Base-by-base conservation (phyloP, 1,140 invertebrate species). In the Lucilia sericata region DNA sequence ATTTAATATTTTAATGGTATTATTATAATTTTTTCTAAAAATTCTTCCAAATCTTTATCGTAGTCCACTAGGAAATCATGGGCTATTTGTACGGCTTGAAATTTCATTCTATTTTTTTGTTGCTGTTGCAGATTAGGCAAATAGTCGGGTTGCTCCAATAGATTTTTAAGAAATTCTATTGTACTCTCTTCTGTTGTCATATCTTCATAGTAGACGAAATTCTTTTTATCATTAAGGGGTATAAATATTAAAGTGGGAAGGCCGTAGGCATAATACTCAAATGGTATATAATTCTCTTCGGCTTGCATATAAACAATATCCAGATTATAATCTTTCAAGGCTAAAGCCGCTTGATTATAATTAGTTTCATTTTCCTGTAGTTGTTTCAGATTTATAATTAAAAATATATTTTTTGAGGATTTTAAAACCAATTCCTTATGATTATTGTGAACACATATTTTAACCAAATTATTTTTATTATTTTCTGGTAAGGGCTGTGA, bases 241-340 rank as follows among this genome's bases (percentile, higher is more conserved):
- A 84, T 74, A 30, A n/a, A 84, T 21, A 65, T n/a, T 80, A 81
- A 49, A 14, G 83, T 84, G 12, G 83, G 83, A 65, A 81, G 81
- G 34, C 80, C 13, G 19, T 21, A 65, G 17, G 42, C 76, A 49
- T 70, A n/a, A 84, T 81, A 84, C 70, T 84, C 65, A 70, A 84
- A 49, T 30, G 76, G 76, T 21, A 74, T 70, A 49, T 84, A 84
- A 49, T 84, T 84, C n/a, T 2, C 13, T 21, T 84, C 83, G 13
- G 75, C 83, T n/a, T 84, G 65, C 2, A 84, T 81, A 30, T 84
- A 81, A 2, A 84, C 19, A 14, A 84, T 36, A 65, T 81, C 47
- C 34, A 84, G 36, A 30, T 84, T 65, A 30, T 80, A 78, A 49
- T 84, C 55, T 42, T 74, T 49, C 3, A 84, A 49, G 12, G 25